Base-by-base conservation (phyloP, 2,888 invertebrate species). In the Brachypalpus laphriformis region DNA sequence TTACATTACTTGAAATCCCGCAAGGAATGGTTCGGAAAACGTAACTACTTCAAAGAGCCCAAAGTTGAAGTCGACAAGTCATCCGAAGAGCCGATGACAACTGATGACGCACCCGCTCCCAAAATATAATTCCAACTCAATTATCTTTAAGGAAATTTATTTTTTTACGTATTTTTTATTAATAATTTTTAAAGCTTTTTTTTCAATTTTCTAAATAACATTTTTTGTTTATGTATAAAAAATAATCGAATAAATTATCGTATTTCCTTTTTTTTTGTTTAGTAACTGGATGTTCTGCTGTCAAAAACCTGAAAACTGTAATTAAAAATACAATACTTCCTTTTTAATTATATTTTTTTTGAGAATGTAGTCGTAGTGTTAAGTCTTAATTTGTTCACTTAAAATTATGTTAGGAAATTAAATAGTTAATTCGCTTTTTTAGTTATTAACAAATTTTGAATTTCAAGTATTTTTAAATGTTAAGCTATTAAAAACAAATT, bases 1-100 rank as follows among this genome's bases (percentile, higher is more conserved):
- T 93, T 93, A 47, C 91, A 97, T 90, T 97, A 95, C 89, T 91
- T 97, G 88, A 95, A 96, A 89, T 95, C 95, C 88, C 96, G 96
- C 89, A 94, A 94, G 87, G 96, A 96, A 90, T 97, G 96, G 96
- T 97, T 96, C 88, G 95, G 95, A 31, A 96, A 96, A 88, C 94
- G 94, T 88, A 94, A 94, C 90, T 96, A 96, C 89, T 93, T 77
- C 40, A 87, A 87, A 14, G 85, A 81, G 8, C 47, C 71, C 0
- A 80, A 86, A 45, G 0, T 20, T 8, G 74, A 87, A 72, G 14
- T 31, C 61, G 59, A 65, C 45, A 68, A 74, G 65, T 18, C 51
- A 8, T n/a, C 34, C 2, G 51, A 80, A 14, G 68, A 6, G n/a
- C 37, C 7, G 75, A 61, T 22, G 71, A 59, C 2, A 61, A 56